A percentile compares a stretch with the other conserved stretches of the same genome.
Evolutionary conservation across 2,797 vertebrate genomes (phyloP).

Genomic region (Gastrophryne carolinensis): DNA sequence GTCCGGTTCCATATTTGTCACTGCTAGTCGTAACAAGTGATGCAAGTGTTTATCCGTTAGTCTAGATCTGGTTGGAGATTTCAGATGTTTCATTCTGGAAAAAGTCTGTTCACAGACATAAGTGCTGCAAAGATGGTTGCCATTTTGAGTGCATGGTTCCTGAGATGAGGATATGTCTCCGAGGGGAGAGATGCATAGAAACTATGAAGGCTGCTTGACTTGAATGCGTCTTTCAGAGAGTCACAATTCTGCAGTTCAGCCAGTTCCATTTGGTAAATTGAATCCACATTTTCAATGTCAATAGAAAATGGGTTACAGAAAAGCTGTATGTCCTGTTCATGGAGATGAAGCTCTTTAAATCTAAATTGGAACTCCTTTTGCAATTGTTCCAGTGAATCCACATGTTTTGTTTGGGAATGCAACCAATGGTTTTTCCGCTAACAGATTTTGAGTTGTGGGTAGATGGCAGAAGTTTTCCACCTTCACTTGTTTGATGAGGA

Average conservation of each 20-base stretch:
- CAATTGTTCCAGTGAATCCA: no score
- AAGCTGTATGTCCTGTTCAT: no score
- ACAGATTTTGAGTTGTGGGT: conserved; percentile 20
- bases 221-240: no score
- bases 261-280: not conserved
- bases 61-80: conserved; percentile 26
- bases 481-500: conserved; percentile 32
- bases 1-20: conserved; percentile 19
- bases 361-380: no score
- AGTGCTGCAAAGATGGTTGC: not conserved
- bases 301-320: no score
- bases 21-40: conserved; percentile 24
- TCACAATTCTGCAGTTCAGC: no score
- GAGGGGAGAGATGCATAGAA: no score
- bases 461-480: conserved; percentile 47
- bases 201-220: no score
- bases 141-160: no score
- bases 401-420: conserved; percentile 26
- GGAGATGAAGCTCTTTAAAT: no score
- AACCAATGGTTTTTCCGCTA: conserved; percentile 6
- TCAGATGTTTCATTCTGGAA: conserved; percentile 19
- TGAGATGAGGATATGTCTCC: no score
- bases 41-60: conserved; percentile 15
- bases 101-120: conserved; percentile 29
- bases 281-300: not conserved